Evolutionary conservation across 2,888 invertebrate species (phyloP).

Genomic region (Papilio gigon): DNA sequence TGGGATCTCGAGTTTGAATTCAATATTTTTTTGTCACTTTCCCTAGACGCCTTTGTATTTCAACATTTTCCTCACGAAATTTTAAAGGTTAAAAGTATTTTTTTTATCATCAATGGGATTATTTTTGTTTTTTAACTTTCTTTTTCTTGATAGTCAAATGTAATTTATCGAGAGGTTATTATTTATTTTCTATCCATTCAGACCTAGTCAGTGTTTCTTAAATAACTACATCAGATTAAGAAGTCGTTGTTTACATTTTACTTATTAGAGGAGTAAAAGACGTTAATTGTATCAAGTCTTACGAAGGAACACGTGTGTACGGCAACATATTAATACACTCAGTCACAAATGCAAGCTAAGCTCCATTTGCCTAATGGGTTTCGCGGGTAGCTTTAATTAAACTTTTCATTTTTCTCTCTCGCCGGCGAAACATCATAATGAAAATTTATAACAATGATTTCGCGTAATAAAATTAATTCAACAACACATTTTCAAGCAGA

Average conservation of each 20-base stretch:
- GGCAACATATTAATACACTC: background rate
- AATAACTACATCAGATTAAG: no score
- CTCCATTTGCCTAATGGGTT: conserved; percentile 36
- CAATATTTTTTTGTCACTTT: conserved; percentile 1
- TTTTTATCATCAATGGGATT: background rate
- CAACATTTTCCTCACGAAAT: background rate
- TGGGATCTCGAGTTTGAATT: conserved; percentile 15
- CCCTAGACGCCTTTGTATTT: background rate
- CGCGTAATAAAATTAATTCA: background rate
- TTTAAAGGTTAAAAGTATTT: conserved; percentile 11
- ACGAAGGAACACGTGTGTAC: background rate
- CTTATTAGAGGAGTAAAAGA: no score
- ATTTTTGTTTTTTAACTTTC: background rate
- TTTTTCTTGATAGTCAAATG: background rate
- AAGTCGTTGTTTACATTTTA: no score
- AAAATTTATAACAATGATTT: conserved; percentile 10
- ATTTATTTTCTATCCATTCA: no score
- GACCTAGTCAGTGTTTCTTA: no score
- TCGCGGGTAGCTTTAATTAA: conserved; percentile 5
- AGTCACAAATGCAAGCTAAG: conserved; percentile 16
- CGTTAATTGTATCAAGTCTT: background rate
- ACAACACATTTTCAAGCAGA: background rate
- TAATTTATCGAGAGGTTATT: background rate
- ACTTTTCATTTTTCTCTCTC: conserved; percentile 1
- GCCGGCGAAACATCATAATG: background rate